A percentile compares a stretch with the other conserved stretches of the same genome.
phyloP scores from a whole-genome alignment of 2,797 vertebrate genomes.

The Helarctos malayanus region DNA sequence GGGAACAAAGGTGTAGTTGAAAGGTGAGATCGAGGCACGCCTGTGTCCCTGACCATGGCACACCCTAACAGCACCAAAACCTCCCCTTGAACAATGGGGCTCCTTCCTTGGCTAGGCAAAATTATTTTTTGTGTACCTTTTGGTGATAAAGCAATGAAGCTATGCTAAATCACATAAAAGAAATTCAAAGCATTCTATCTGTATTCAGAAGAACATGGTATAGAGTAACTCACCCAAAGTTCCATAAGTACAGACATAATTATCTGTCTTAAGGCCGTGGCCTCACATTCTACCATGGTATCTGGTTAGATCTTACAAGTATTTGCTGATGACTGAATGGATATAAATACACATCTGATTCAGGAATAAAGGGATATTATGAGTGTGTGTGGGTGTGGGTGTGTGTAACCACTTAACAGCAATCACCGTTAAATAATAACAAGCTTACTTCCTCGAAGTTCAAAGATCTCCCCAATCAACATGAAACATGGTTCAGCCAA shows the following conservation, averaged over 20 bases:
- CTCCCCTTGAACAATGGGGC: background rate
- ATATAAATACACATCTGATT: background rate
- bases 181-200: background rate
- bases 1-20: background rate
- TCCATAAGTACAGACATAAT: background rate
- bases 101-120: background rate
- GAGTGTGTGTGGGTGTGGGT: too few relatives aligned
- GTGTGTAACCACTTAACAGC: background rate
- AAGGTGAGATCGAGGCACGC: background rate
- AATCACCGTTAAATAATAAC: background rate
- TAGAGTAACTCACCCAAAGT: background rate
- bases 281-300: background rate
- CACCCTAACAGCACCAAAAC: background rate
- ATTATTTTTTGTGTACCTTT: background rate
- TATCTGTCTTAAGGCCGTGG: background rate
- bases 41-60: background rate
- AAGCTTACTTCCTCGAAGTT: conserved; percentile 97
- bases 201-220: background rate
- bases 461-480: conserved; percentile 99
- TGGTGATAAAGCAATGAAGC: background rate
- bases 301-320: background rate
- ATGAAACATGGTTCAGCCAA: conserved; percentile 99
- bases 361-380: background rate
- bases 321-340: background rate
- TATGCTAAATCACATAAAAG: background rate